Evolutionary conservation across 2,888 invertebrate species (phyloP).

Genomic region (Acanthosepion pharaonis): DNA sequence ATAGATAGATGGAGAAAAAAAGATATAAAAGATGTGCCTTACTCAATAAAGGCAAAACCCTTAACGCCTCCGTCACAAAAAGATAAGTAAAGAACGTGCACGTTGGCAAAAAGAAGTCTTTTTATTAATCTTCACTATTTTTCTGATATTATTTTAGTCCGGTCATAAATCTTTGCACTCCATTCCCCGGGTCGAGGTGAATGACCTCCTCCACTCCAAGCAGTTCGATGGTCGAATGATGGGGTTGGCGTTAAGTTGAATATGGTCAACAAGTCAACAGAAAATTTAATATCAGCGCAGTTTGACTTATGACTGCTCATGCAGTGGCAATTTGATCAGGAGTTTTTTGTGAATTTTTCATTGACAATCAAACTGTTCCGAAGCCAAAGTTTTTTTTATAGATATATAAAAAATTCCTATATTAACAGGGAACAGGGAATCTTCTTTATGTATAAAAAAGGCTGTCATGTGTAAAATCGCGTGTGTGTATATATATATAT

Average conservation of each 20-base stretch:
- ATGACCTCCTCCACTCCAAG: background rate
- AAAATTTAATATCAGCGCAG: slow-evolving; percentile 7
- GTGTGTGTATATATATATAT: no score
- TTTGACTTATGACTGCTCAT: background rate
- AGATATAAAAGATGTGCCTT: no score
- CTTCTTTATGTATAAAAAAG: background rate
- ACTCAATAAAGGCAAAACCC: no score
- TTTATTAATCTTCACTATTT: background rate
- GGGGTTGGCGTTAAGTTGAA: background rate
- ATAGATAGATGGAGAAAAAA: no score
- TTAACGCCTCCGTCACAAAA: no score
- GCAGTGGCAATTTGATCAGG: background rate
- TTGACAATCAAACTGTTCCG: background rate
- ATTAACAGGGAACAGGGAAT: background rate
- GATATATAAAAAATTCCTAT: background rate
- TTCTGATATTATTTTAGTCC: background rate
- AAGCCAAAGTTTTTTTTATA: background rate
- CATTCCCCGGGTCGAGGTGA: background rate
- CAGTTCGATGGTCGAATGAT: background rate
- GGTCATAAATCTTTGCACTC: background rate
- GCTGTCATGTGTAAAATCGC: background rate
- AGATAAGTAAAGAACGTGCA: background rate
- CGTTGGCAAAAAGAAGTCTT: background rate
- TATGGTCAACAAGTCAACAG: background rate
- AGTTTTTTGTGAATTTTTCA: background rate